These are phyloP conservation scores for Eleginops maclovinus DNA, from an alignment of 2,113 vertebrate species.

Conservation along the genomic window DNA sequence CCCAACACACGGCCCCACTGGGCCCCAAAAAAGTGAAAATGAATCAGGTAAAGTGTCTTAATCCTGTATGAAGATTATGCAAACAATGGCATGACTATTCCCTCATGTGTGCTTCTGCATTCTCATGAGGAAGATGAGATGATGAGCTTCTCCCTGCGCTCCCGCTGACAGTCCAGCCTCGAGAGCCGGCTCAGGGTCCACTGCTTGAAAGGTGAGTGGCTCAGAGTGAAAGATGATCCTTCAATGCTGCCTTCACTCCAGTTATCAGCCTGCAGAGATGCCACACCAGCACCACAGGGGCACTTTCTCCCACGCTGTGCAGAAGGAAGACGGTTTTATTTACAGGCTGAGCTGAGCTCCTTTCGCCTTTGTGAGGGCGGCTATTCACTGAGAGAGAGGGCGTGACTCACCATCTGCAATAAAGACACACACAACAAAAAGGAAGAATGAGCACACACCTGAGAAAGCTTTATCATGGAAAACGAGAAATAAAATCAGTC, in stretches of 20 bases:
- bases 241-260: conserved; percentile 71
- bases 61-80: conserved; percentile 45
- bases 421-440: conserved; percentile 50
- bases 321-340: conserved; percentile 60
- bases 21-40: conserved; percentile 21
- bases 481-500: conserved; percentile 25
- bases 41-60: conserved; percentile 29
- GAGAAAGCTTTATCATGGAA: conserved; percentile 40
- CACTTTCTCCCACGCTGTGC: conserved; percentile 74
- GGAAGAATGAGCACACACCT: conserved; percentile 40
- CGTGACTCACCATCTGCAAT: conserved; percentile 81
- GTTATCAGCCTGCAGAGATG: conserved; percentile 72
- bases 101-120: conserved; percentile 28
- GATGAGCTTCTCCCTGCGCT: conserved; percentile 44
- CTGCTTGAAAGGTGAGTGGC: conserved; percentile 77
- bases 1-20: conserved; percentile 12
- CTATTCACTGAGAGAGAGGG: conserved; percentile 72
- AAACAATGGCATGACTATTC: conserved; percentile 51
- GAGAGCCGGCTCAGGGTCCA: conserved; percentile 54
- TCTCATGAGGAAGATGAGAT: conserved; percentile 38
- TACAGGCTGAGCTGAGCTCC: conserved; percentile 69
- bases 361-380: conserved; percentile 63
- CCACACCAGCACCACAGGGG: conserved; percentile 62
- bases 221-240: conserved; percentile 85
- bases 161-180: conserved; percentile 54